Conservation (phyloP, 2,888 invertebrate genomes). For the Homarus gammarus region DNA sequence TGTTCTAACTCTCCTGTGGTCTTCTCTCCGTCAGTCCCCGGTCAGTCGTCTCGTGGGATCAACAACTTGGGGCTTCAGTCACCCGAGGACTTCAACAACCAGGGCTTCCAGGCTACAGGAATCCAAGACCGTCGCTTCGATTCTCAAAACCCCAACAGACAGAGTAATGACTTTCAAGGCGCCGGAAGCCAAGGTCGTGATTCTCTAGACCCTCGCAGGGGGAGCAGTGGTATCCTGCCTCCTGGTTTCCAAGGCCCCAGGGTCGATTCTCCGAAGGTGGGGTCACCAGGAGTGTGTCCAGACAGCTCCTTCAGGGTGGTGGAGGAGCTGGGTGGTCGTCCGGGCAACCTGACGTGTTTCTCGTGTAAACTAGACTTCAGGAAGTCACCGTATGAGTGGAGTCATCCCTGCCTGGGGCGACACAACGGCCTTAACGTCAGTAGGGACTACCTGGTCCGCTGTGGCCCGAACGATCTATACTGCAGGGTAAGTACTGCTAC, state of each 20-base stretch:
- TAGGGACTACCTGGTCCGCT: constrained; percentile 68
- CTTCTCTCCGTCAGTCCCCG: neutral
- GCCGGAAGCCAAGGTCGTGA: neutral
- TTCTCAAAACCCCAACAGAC: neutral
- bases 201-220: neutral
- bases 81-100: neutral
- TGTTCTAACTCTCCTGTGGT: too few species aligned
- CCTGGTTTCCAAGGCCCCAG: neutral
- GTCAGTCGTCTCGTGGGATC: neutral
- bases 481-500: constrained; percentile 75
- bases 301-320: neutral
- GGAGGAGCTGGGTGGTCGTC: neutral
- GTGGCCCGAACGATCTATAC: constrained; percentile 68
- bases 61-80: neutral
- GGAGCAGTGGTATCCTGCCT: neutral
- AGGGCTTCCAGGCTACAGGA: too few species aligned
- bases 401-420: constrained; percentile 71
- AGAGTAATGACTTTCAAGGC: neutral
- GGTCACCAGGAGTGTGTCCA: neutral
- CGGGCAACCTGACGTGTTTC: constrained; percentile 72
- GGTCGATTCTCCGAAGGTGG: neutral
- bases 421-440: constrained; percentile 63
- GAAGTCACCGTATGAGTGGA: constrained; percentile 57
- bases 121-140: too few species aligned
- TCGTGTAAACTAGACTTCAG: constrained; percentile 75